phyloP scores from a whole-genome alignment of 1,140 invertebrate species.

The Conus betulinus region DNA sequence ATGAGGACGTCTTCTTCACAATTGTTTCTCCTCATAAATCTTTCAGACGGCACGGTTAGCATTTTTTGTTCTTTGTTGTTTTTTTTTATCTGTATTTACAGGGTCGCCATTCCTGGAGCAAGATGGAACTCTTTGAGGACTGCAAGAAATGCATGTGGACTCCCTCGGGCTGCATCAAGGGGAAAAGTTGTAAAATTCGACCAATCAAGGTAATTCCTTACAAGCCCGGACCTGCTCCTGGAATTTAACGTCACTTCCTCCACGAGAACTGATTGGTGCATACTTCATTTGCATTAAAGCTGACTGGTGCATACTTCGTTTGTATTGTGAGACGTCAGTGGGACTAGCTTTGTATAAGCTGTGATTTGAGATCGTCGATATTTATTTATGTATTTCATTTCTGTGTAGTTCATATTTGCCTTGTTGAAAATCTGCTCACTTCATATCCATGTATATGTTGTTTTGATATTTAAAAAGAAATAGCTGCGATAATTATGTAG shows the following conservation, averaged over 20 bases:
- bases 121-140: constrained; percentile 66
- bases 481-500: too few species aligned
- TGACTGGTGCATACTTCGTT: background rate
- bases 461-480: too few species aligned
- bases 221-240: constrained; percentile 18
- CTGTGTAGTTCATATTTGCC: too few species aligned
- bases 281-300: background rate
- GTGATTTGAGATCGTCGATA: too few species aligned
- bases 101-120: constrained; percentile 62
- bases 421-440: too few species aligned
- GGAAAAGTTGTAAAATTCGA: constrained; percentile 56
- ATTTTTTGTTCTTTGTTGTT: background rate
- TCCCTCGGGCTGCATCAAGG: constrained; percentile 50
- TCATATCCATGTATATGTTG: background rate
- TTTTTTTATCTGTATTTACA: constrained; percentile 1
- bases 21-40: too few species aligned
- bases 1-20: too few species aligned
- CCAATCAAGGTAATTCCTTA: constrained; percentile 19
- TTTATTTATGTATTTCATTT: too few species aligned
- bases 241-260: background rate
- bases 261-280: background rate
- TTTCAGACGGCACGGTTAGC: background rate
- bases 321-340: background rate
- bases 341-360: background rate
- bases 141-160: constrained; percentile 68